phyloP scores from a whole-genome alignment of 2,797 vertebrate genomes.

The Malacoctenus gilli region DNA sequence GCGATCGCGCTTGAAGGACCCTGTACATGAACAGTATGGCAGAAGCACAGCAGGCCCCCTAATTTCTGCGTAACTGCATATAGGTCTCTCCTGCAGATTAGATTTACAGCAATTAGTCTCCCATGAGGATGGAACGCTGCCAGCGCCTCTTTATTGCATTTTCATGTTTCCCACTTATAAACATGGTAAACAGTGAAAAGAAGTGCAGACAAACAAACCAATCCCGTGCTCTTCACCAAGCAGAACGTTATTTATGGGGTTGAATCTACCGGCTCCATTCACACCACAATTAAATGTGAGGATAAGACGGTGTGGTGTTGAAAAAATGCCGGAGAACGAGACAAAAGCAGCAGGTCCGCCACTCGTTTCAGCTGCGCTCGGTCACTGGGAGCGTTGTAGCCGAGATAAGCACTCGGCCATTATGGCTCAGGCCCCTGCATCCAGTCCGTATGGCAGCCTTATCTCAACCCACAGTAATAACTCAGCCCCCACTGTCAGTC shows the following conservation, averaged over 20 bases:
- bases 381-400: constrained; percentile 33
- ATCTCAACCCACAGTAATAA: constrained; percentile 64
- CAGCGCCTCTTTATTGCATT: constrained; percentile 25
- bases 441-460: constrained; percentile 41
- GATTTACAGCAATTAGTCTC: constrained; percentile 69
- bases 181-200: constrained; percentile 42
- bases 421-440: constrained; percentile 50
- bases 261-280: constrained; percentile 5
- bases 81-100: constrained; percentile 63
- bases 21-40: constrained; percentile 52
- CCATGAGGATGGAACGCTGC: constrained; percentile 39
- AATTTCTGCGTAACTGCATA: constrained; percentile 73
- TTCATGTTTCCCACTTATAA: constrained; percentile 39
- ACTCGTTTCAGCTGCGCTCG: constrained; percentile 32
- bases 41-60: constrained; percentile 56
- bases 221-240: background rate
- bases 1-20: constrained; percentile 45
- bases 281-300: background rate
- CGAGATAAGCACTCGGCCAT: constrained; percentile 68
- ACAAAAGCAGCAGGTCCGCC: constrained; percentile 29
- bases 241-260: constrained; percentile 1
- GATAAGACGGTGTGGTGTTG: constrained; percentile 32
- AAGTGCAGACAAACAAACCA: constrained; percentile 19
- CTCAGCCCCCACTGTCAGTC: constrained; percentile 27
- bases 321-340: constrained; percentile 21